Conservation (phyloP, 2,888 invertebrate species). For the Lysandra coridon region DNA sequence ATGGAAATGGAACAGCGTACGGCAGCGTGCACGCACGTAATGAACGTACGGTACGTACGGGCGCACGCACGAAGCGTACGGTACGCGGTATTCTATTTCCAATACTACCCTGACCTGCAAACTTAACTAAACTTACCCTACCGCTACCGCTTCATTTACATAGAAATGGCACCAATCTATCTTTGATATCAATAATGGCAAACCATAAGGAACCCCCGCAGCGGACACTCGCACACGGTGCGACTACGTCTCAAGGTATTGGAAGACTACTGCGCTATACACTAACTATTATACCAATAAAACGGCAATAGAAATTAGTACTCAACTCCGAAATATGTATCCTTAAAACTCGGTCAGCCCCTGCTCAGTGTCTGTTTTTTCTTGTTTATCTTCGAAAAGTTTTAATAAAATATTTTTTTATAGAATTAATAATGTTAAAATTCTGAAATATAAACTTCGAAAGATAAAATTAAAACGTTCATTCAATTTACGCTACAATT, state of each 20-base stretch:
- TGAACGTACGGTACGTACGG: slow-evolving; percentile 54
- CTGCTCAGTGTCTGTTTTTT: neutral
- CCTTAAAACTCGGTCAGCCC: neutral
- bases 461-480: neutral
- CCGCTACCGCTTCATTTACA: slow-evolving; percentile 76
- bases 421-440: slow-evolving; percentile 1
- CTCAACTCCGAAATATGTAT: slow-evolving; percentile 17
- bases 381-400: neutral
- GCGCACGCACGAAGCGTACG: slow-evolving; percentile 49
- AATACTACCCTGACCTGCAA: slow-evolving; percentile 78
- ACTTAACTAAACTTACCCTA: slow-evolving; percentile 78
- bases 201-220: slow-evolving; percentile 77
- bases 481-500: neutral
- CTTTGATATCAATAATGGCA: slow-evolving; percentile 81
- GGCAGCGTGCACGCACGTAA: slow-evolving; percentile 50
- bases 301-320: slow-evolving; percentile 36
- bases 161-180: slow-evolving; percentile 81
- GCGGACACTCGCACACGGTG: slow-evolving; percentile 62
- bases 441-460: slow-evolving; percentile 6
- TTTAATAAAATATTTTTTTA: neutral
- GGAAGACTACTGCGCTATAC: slow-evolving; percentile 79
- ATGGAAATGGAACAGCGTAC: slow-evolving; percentile 73
- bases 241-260: slow-evolving; percentile 68
- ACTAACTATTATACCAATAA: slow-evolving; percentile 71
- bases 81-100: slow-evolving; percentile 68